Conservation (phyloP, 64 coral and sea anemone genomes). For the Montipora capricornis region DNA sequence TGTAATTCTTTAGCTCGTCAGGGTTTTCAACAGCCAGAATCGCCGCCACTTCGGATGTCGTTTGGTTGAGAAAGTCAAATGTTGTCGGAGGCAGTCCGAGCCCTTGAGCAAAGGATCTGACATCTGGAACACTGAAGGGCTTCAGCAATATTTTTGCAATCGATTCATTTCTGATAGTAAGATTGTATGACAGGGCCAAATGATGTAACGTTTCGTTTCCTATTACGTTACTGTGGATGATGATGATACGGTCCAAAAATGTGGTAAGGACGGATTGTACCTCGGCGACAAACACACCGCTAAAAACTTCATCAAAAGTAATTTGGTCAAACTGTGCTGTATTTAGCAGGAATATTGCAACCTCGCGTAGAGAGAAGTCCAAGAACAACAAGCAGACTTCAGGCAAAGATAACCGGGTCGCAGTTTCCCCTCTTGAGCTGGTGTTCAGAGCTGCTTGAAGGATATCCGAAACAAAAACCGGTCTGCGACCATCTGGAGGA, state of each 20-base stretch:
- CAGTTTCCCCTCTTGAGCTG: not conserved
- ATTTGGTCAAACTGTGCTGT: not conserved
- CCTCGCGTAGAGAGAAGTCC: slow-evolving; percentile 1
- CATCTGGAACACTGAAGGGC: not conserved
- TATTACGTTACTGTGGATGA: not conserved
- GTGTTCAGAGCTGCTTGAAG: not conserved
- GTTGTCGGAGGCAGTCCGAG: not conserved
- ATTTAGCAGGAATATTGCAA: slow-evolving; percentile 20
- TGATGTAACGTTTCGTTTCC: not conserved
- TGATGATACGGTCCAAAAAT: not conserved
- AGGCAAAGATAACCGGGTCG: not conserved
- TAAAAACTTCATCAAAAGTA: not conserved
- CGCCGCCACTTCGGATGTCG: not conserved
- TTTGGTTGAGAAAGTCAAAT: slow-evolving; percentile 31
- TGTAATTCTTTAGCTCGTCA: not conserved
- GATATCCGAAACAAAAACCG: not conserved
- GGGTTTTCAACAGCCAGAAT: not conserved
- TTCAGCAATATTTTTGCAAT: not conserved
- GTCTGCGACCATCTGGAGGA: not conserved
- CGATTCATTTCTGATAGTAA: not conserved
- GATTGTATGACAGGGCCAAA: not conserved
- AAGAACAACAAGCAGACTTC: not conserved
- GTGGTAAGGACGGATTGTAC: not conserved
- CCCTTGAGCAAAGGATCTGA: not conserved
- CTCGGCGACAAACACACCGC: slow-evolving; percentile 10